A percentile compares a stretch with the other conserved stretches of the same genome.
phyloP scores from a whole-genome alignment of 2,113 vertebrate species.

The Odontophorus gujanensis region DNA sequence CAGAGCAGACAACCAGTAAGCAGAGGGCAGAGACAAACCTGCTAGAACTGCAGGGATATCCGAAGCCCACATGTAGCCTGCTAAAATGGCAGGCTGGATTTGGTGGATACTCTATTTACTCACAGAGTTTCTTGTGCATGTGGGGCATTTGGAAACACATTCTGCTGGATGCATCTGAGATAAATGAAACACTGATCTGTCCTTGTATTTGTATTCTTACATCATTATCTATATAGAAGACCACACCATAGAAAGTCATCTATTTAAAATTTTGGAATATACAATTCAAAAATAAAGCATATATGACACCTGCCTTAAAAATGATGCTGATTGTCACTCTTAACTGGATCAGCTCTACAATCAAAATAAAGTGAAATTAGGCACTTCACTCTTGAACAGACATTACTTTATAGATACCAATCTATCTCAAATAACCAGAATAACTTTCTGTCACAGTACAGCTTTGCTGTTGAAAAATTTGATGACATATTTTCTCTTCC shows the following conservation, averaged over 20 bases:
- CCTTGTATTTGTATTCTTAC: not conserved
- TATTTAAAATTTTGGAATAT: not conserved
- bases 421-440: constrained; percentile 41
- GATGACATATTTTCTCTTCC: constrained; percentile 20
- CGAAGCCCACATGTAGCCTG: not conserved
- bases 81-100: not conserved
- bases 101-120: not conserved
- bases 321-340: not conserved
- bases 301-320: constrained; percentile 37
- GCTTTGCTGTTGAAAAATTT: constrained; percentile 17
- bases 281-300: not conserved
- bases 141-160: not conserved
- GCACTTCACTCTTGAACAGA: not conserved
- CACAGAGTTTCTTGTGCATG: accelerated
- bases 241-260: not conserved
- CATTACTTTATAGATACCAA: constrained; percentile 6
- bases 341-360: constrained; percentile 26
- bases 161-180: not conserved
- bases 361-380: constrained; percentile 40
- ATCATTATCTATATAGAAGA: not conserved
- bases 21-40: not conserved
- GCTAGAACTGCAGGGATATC: not conserved
- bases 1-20: not conserved
- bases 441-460: constrained; percentile 14
- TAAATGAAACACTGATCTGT: not conserved